Base-by-base conservation (phyloP, 2,888 invertebrate species). In the Calameuta idolon region DNA sequence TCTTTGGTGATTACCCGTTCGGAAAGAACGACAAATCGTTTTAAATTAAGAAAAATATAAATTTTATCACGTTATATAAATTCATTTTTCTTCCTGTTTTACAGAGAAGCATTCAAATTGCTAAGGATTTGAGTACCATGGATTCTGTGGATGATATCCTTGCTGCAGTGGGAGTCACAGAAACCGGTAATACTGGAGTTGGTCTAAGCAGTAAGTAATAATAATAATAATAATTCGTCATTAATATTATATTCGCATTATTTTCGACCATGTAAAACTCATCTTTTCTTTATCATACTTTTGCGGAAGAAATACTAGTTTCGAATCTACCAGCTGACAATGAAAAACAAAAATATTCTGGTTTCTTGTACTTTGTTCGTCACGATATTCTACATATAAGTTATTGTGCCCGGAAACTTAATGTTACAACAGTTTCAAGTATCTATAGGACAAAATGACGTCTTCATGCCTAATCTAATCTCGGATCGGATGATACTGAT, bases 101-200 rank as follows among this genome's bases (percentile, higher is more conserved):
- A 75, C 84, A 89, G 88, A 79, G 73, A 79, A 71, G 82, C 33
- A 12, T 87, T 31, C 69, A 81, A 76, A 68, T 86, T 30, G 86
- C 85, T 4, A 83, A 75, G 69, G 73, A 34, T 71, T 79, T 87
- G 12, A 85, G 80, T 77, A 76, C 80, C 12, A 31, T 85, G 3
- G 75, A 84, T 1, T 80, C 82, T 9, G n/a, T 83, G 11, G 88
- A 89, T 1, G 86, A 89, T 3, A 87, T 88, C 77, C 30, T 69
- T 55, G 31, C 69, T 15, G 23, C 55, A 9, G 55, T 23, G 23
- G 55, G 55, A 55, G 23, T 55, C 55, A 23, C 9, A 55, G 55
- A 55, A 55, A 23, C 55, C 55, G 55, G 9, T 55, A 55, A 23
- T 55, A 55, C 55, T 23, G 55, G 55, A 15, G 23, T 55, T 55